phyloP scores from a whole-genome alignment of 1,140 invertebrate species.

The Stegodyphus dumicola region DNA sequence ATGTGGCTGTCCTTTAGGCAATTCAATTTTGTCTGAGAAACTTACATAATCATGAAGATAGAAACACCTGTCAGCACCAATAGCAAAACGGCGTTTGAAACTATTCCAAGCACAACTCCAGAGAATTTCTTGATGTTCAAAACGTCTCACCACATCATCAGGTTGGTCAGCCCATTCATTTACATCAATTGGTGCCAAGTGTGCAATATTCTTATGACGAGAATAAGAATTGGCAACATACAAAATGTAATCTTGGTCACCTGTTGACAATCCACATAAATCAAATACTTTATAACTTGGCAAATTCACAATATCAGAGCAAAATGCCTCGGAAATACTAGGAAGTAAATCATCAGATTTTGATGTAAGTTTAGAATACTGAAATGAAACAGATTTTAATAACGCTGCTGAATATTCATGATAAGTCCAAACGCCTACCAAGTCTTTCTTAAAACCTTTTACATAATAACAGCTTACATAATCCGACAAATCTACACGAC shows the following conservation, averaged over 20 bases:
- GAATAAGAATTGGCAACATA: constrained; percentile 50
- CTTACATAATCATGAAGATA: constrained; percentile 45
- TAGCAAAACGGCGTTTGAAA: constrained; percentile 9
- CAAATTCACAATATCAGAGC: constrained; percentile 18
- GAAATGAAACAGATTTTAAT: constrained; percentile 35
- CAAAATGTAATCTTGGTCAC: constrained; percentile 29
- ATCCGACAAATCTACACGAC: constrained; percentile 36
- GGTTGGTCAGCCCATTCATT: constrained; percentile 29
- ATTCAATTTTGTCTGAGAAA: constrained; percentile 26
- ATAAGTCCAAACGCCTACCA: constrained; percentile 42
- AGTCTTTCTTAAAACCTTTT: constrained; percentile 30
- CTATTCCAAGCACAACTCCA: constrained; percentile 42
- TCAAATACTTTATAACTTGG: constrained; percentile 44
- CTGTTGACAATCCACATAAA: constrained; percentile 23
- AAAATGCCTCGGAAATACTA: constrained; percentile 11
- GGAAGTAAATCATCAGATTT: constrained; percentile 5
- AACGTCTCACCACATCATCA: constrained; percentile 29
- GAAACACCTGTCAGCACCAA: constrained; percentile 39
- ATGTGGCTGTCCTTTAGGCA: constrained; percentile 39
- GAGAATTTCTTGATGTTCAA: constrained; percentile 43
- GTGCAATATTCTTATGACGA: constrained; percentile 37
- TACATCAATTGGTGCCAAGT: constrained; percentile 14
- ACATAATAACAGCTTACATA: constrained; percentile 38
- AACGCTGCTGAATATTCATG: constrained; percentile 43
- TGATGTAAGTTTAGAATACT: constrained; percentile 20